Percentiles rank a stretch among this genome's conserved stretches.
Evolutionary conservation across 2,888 invertebrate genomes (phyloP).

Genomic region (Lamproptera curius): DNA sequence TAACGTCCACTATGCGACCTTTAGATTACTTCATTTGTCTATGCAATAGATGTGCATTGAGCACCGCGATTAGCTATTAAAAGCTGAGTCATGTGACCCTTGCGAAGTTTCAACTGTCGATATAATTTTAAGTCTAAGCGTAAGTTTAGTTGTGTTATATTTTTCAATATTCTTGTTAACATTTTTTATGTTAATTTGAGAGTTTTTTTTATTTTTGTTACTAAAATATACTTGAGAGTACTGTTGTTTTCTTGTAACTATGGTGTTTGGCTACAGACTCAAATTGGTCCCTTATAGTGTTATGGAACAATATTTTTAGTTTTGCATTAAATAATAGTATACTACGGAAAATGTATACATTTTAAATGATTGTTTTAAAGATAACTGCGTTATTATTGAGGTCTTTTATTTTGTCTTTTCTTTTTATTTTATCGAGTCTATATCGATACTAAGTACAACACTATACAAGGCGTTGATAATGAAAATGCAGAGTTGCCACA

Average conservation of each 20-base stretch:
- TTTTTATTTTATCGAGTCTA: neutral
- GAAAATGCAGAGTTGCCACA: neutral
- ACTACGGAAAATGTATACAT: neutral
- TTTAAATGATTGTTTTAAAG: too few relatives aligned
- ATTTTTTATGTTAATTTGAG: too few relatives aligned
- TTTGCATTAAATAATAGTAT: neutral
- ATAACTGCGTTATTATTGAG: too few relatives aligned
- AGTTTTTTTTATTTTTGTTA: too few relatives aligned
- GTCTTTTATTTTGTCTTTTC: neutral
- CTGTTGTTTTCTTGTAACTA: neutral
- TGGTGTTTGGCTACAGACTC: neutral
- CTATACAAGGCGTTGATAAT: slow-evolving; percentile 4
- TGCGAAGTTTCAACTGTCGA: neutral
- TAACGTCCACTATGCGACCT: slow-evolving; percentile 23
- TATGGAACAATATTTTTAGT: neutral
- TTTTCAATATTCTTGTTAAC: too few relatives aligned
- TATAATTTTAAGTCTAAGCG: too few relatives aligned
- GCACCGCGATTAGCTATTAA: neutral
- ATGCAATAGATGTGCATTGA: neutral
- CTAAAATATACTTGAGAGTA: neutral
- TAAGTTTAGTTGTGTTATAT: too few relatives aligned
- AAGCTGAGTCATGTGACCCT: neutral
- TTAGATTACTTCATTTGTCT: slow-evolving; percentile 6
- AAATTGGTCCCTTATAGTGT: neutral
- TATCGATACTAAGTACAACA: neutral